These are phyloP conservation scores for Gavia stellata DNA, from an alignment of 2,113 vertebrate genomes.

Conservation along the genomic window DNA sequence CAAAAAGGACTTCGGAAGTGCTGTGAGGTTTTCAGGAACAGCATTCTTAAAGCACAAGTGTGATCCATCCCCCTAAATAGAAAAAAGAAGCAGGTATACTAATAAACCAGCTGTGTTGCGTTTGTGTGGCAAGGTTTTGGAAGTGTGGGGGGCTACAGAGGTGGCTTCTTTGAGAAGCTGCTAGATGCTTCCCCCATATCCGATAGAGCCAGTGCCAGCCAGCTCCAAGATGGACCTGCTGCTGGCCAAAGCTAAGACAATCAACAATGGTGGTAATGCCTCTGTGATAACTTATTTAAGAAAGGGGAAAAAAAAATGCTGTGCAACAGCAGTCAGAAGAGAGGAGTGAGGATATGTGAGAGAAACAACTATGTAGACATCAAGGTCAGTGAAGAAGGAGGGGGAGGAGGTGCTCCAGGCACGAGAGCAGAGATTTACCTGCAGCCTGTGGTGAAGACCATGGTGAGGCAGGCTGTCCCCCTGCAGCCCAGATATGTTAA, in stretches of 20 bases:
- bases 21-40: background rate
- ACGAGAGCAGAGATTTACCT: background rate
- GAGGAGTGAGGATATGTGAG: background rate
- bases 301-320: background rate
- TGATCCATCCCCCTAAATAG: background rate
- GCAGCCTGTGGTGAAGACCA: background rate
- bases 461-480: background rate
- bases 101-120: background rate
- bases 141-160: fast-evolving
- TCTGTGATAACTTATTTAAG: background rate
- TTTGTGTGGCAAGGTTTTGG: background rate
- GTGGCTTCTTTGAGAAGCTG: background rate
- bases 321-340: background rate
- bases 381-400: background rate
- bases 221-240: background rate
- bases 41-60: background rate
- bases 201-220: fast-evolving
- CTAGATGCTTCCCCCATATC: background rate
- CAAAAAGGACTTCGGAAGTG: background rate
- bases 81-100: background rate
- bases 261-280: background rate
- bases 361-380: background rate
- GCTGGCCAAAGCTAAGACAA: background rate
- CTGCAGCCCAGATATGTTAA: background rate
- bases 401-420: background rate